Evolutionary conservation across 2,888 invertebrate genomes (phyloP).

Genomic region (Acanthoscelides obtectus): DNA sequence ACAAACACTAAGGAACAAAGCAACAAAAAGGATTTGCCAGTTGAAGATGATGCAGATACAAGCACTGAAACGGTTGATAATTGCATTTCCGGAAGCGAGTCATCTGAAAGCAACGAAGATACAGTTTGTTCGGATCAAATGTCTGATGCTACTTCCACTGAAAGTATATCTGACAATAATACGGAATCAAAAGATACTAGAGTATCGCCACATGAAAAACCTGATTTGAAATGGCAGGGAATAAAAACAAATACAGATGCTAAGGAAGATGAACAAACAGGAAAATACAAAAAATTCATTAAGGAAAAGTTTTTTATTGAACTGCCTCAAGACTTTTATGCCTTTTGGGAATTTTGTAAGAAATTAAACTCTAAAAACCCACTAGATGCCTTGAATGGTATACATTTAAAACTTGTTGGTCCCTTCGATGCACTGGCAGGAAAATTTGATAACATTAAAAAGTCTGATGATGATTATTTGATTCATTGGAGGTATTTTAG

Average conservation of each 20-base stretch:
- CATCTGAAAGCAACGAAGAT: constrained; percentile 7
- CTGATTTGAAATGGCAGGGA: constrained; percentile 4
- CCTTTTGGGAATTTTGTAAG: constrained; percentile 75
- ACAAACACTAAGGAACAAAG: not conserved
- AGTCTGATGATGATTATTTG: constrained; percentile 59
- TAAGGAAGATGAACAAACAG: constrained; percentile 1
- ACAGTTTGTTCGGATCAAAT: constrained; percentile 1
- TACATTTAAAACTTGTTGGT: constrained; percentile 74
- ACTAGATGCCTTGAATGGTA: constrained; percentile 58
- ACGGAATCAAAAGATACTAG: not conserved
- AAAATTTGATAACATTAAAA: constrained; percentile 19
- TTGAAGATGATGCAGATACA: constrained; percentile 6
- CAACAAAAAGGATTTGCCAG: constrained; percentile 2
- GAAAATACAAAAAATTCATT: constrained; percentile 41
- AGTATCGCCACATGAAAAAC: not conserved
- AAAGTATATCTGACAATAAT: not conserved
- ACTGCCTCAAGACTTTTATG: constrained; percentile 88
- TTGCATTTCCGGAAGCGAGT: constrained; percentile 26
- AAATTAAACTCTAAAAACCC: constrained; percentile 54
- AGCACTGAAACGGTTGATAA: constrained; percentile 13
- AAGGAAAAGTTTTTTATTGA: constrained; percentile 73
- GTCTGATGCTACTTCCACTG: not conserved
- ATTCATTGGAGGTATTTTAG: constrained; percentile 87
- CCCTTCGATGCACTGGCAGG: constrained; percentile 79
- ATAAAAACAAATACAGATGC: not conserved